These are phyloP conservation scores for Sogatella furcifera DNA, from an alignment of 1,140 invertebrate genomes.

Conservation along the genomic window DNA sequence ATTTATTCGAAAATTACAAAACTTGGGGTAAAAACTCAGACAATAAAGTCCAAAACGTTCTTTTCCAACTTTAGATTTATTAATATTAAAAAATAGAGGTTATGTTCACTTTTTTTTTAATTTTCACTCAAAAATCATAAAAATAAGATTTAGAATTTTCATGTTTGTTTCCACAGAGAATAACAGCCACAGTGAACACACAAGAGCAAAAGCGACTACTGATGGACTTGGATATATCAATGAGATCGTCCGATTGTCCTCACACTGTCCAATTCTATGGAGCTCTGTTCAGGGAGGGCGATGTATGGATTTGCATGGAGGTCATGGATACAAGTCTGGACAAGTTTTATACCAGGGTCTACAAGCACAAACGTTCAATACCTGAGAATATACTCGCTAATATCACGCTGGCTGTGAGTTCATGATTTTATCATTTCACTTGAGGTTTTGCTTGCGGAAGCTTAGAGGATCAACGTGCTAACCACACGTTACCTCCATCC, in stretches of 20 bases:
- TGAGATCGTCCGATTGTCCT: conserved; percentile 88
- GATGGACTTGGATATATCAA: conserved; percentile 93
- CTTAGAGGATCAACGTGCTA: too few species aligned
- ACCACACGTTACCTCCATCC: too few species aligned
- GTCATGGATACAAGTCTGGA: conserved; percentile 97
- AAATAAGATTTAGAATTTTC: too few species aligned
- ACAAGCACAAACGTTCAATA: conserved; percentile 62
- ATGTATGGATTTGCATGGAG: conserved; percentile 99
- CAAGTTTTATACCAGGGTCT: conserved; percentile 86
- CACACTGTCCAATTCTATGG: conserved; percentile 98
- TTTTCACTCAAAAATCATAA: too few species aligned
- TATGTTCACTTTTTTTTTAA: too few species aligned
- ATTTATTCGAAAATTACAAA: too few species aligned
- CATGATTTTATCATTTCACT: conserved; percentile 4
- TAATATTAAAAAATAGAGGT: too few species aligned
- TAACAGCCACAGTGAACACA: conserved; percentile 82
- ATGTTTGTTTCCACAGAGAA: conserved; percentile 53
- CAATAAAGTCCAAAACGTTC: too few species aligned
- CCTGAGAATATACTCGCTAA: conserved; percentile 92
- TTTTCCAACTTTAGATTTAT: too few species aligned
- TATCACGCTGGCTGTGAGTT: conserved; percentile 79
- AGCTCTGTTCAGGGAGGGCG: conserved; percentile 87
- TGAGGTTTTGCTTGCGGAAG: too few species aligned
- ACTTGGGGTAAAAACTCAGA: too few species aligned
- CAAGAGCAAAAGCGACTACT: conserved; percentile 88